phyloP scores from a whole-genome alignment of 2,797 vertebrate genomes.

The Enteromius unitaeniatus region DNA sequence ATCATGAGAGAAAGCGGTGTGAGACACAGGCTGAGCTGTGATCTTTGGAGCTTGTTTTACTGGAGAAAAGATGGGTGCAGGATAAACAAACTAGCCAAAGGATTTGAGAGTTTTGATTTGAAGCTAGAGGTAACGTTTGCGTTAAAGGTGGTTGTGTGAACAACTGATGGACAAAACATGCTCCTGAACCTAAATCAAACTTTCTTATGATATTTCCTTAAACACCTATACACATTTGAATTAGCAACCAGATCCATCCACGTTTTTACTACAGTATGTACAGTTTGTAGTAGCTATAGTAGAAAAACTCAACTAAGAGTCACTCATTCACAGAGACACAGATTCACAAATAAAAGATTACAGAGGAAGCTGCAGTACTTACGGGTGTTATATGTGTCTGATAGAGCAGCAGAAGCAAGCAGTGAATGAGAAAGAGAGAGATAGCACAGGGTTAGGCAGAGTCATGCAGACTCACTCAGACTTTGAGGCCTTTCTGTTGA shows the following conservation, averaged over 20 bases:
- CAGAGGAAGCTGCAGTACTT: conserved; percentile 46
- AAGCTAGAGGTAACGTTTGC: neutral
- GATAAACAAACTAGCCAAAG: neutral
- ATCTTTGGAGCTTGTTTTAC: conserved; percentile 73
- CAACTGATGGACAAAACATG: neutral
- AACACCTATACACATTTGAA: neutral
- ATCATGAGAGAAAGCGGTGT: conserved; percentile 70
- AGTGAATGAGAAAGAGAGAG: neutral
- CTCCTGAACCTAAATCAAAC: neutral
- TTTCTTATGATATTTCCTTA: neutral
- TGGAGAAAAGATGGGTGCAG: conserved; percentile 46
- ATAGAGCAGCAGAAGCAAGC: conserved; percentile 30
- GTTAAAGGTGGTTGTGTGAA: neutral
- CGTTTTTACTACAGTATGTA: neutral
- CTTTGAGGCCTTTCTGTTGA: neutral
- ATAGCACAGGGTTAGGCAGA: conserved; percentile 9
- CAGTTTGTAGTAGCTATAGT: neutral
- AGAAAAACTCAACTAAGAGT: neutral
- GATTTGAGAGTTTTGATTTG: neutral
- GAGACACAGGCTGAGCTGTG: conserved; percentile 58
- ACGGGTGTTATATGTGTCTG: conserved; percentile 60
- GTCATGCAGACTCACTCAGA: neutral
- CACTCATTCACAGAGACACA: neutral
- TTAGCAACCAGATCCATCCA: neutral
- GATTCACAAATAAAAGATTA: neutral